Evolutionary conservation across 2,888 invertebrate species (phyloP).

Genomic region (Hipparchia sbordonii): DNA sequence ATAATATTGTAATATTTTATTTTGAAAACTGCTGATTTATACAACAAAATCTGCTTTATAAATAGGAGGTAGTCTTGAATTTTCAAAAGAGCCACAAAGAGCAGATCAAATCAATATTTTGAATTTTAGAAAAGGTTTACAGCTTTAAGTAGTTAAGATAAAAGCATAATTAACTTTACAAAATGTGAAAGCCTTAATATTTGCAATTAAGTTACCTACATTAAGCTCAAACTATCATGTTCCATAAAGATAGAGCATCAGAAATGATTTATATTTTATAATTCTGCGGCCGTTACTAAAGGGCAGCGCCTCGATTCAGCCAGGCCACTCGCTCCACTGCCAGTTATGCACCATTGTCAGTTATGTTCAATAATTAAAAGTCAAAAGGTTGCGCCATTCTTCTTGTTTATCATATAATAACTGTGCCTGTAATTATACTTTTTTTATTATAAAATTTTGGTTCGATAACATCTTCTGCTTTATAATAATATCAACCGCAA

Average conservation of each 20-base stretch:
- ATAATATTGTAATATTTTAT: too few relatives aligned
- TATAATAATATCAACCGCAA: too few relatives aligned
- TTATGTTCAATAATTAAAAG: constrained; percentile 68
- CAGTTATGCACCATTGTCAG: constrained; percentile 47
- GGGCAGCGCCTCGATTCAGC: constrained; percentile 53
- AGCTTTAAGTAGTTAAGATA: too few relatives aligned
- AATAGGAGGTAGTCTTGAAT: too few relatives aligned
- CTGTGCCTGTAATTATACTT: constrained; percentile 53
- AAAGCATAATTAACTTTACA: too few relatives aligned
- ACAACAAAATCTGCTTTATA: too few relatives aligned
- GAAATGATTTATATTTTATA: constrained; percentile 57
- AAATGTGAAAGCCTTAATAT: neutral
- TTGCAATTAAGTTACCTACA: constrained; percentile 20
- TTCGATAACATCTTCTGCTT: constrained; percentile 49
- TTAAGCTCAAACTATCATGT: constrained; percentile 13
- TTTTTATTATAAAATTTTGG: constrained; percentile 46
- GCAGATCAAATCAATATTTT: too few relatives aligned
- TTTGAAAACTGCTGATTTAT: too few relatives aligned
- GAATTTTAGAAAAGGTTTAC: too few relatives aligned
- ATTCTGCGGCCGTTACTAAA: constrained; percentile 59
- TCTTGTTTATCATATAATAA: constrained; percentile 57
- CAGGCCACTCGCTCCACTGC: constrained; percentile 41
- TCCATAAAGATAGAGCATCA: constrained; percentile 40
- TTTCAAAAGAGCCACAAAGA: too few relatives aligned
- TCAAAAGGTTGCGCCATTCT: constrained; percentile 62